Conservation (phyloP, 2,113 vertebrate species). For the Eulemur macaco region DNA sequence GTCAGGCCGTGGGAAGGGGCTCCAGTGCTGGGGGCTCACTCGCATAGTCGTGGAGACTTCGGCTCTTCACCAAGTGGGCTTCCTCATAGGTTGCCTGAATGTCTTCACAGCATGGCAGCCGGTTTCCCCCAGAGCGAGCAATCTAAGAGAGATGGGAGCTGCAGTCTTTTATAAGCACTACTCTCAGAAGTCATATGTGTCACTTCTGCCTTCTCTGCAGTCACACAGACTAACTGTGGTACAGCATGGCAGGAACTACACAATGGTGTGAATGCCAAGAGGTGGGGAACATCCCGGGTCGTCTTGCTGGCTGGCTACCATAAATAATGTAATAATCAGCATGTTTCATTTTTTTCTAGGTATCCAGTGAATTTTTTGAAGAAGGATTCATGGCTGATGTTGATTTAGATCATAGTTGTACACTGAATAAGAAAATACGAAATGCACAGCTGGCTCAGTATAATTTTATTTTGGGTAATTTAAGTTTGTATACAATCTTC, state of each 20-base stretch:
- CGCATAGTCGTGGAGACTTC: not conserved
- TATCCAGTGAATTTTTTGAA: conserved; percentile 90
- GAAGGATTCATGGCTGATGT: conserved; percentile 95
- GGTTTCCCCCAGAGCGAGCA: not conserved
- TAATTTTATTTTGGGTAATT: conserved; percentile 96
- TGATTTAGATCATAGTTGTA: conserved; percentile 93
- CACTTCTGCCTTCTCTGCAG: not conserved
- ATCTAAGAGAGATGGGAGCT: not conserved
- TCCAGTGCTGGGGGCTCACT: not conserved
- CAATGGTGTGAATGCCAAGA: not conserved
- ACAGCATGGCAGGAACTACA: no score
- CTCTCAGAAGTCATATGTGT: not conserved
- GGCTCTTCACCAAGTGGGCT: not conserved
- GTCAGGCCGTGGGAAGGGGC: no score
- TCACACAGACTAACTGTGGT: not conserved
- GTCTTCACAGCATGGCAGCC: not conserved
- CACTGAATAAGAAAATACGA: conserved; percentile 95
- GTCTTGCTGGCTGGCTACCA: not conserved
- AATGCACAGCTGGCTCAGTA: conserved; percentile 96
- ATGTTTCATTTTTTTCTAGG: conserved; percentile 79
- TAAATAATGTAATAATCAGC: not conserved
- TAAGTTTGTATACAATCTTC: not conserved
- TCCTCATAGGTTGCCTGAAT: not conserved
- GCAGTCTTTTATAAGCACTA: not conserved
- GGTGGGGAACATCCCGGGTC: not conserved